Evolutionary conservation across 2,888 invertebrate species (phyloP).

Genomic region (Eupeodes latifasciatus): DNA sequence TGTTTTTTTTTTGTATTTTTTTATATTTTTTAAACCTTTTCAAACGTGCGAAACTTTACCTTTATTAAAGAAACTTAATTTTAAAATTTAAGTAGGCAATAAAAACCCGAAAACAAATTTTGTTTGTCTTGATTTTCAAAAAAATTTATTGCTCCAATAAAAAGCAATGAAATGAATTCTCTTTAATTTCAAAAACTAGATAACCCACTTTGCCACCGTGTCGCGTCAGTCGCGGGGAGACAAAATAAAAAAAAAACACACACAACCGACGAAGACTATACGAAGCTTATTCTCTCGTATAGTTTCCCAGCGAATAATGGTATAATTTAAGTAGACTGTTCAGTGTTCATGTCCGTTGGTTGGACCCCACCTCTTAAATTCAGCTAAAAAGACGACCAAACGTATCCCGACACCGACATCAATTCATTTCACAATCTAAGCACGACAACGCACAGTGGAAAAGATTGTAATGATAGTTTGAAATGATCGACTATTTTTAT

Average conservation of each 20-base stretch:
- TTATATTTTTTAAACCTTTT: no score
- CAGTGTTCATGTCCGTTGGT: background rate
- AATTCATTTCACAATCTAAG: constrained; percentile 64
- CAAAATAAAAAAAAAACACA: background rate
- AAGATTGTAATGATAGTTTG: background rate
- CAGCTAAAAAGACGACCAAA: constrained; percentile 1
- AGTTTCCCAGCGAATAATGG: constrained; percentile 16
- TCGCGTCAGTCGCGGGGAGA: background rate
- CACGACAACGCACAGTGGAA: constrained; percentile 17
- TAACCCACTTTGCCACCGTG: constrained; percentile 9
- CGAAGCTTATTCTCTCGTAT: background rate
- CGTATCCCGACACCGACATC: constrained; percentile 10
- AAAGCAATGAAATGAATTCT: constrained; percentile 47
- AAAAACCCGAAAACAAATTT: constrained; percentile 7
- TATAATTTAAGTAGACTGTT: constrained; percentile 17
- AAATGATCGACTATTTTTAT: background rate
- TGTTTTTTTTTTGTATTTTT: background rate
- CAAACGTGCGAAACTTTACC: background rate
- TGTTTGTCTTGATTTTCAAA: constrained; percentile 11
- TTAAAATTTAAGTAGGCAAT: constrained; percentile 15
- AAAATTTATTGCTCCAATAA: constrained; percentile 53
- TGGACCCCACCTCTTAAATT: constrained; percentile 1
- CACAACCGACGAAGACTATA: background rate
- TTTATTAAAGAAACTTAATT: background rate
- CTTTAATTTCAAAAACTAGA: constrained; percentile 33